Percentiles rank a stretch among this genome's conserved stretches.
These are phyloP conservation scores for Argyrosomus japonicus DNA, from an alignment of 2,113 vertebrate genomes.

Conservation along the genomic window DNA sequence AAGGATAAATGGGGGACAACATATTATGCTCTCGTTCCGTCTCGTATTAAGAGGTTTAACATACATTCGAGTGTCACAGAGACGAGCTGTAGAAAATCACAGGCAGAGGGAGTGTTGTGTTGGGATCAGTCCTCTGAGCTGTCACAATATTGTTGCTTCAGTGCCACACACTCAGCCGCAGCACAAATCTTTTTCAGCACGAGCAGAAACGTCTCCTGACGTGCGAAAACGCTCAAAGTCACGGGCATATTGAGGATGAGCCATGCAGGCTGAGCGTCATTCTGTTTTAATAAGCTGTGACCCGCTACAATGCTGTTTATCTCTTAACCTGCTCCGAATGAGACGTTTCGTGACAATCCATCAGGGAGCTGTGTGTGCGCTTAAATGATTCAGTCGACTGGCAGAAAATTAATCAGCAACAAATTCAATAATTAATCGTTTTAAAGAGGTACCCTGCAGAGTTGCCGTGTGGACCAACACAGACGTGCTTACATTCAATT, in stretches of 20 bases:
- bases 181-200: slow-evolving; percentile 19
- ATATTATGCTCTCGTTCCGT: slow-evolving; percentile 6
- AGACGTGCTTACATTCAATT: background rate
- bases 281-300: slow-evolving; percentile 19
- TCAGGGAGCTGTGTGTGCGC: background rate
- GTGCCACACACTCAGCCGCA: slow-evolving; percentile 12
- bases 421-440: background rate
- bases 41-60: slow-evolving; percentile 33
- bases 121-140: slow-evolving; percentile 43
- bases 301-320: slow-evolving; percentile 17
- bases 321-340: slow-evolving; percentile 11
- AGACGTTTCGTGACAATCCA: slow-evolving; percentile 4
- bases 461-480: no score
- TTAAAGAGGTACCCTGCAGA: background rate
- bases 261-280: background rate
- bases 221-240: slow-evolving; percentile 33
- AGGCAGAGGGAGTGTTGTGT: background rate
- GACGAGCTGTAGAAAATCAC: background rate
- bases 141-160: slow-evolving; percentile 47
- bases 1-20: background rate
- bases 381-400: background rate
- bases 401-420: background rate
- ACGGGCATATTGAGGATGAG: slow-evolving; percentile 29
- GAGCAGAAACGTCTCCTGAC: slow-evolving; percentile 34
- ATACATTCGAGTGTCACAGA: background rate